Conservation (phyloP, 2,888 invertebrate genomes). For the Lissocephala sabroskyi region DNA sequence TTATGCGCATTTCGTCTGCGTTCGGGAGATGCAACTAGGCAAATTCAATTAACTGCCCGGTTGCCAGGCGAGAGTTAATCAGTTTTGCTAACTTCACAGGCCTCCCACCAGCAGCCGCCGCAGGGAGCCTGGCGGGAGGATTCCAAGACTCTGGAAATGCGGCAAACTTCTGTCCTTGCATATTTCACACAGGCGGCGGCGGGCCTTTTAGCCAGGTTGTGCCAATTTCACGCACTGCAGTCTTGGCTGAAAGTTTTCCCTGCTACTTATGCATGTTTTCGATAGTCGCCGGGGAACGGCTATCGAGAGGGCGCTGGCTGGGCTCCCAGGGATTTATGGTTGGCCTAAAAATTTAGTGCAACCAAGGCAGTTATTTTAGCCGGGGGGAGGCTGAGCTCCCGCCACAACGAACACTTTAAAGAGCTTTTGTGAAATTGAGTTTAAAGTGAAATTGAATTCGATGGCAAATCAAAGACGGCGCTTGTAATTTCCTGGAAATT, state of each 20-base stretch:
- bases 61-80: slow-evolving; percentile 47
- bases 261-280: slow-evolving; percentile 12
- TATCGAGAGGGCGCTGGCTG: no score
- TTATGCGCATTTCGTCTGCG: no score
- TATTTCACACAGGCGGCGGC: neutral
- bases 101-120: slow-evolving; percentile 27
- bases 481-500: no score
- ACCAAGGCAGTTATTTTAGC: no score
- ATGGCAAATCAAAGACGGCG: slow-evolving; percentile 37
- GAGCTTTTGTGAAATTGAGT: slow-evolving; percentile 32
- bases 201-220: slow-evolving; percentile 2
- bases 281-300: neutral
- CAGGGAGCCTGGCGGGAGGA: no score
- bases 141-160: no score
- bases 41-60: slow-evolving; percentile 43
- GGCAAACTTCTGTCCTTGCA: no score
- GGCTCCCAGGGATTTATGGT: no score
- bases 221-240: slow-evolving; percentile 50
- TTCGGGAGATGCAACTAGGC: slow-evolving; percentile 1
- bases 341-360: no score
- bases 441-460: slow-evolving; percentile 38
- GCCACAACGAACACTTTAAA: no score
- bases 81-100: slow-evolving; percentile 58
- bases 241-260: slow-evolving; percentile 37
- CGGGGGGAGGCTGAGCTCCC: no score